Evolutionary conservation across 2,797 vertebrate species (phyloP), one percentile per base, ranked within the genome.

Genomic region (Poecilia gillii): DNA sequence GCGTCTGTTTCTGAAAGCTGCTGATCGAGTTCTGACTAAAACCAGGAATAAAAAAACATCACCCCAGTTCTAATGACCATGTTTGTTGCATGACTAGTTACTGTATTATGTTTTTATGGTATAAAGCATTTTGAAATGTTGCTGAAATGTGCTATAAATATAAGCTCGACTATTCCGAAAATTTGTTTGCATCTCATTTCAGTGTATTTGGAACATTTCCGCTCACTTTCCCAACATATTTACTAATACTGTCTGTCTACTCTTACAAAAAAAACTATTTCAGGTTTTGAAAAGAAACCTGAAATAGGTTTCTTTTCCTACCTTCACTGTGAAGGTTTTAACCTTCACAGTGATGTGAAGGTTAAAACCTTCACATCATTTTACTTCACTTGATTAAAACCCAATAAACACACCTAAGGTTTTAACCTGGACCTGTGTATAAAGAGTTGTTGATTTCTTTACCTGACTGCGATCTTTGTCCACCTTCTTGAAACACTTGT

Each of bases 401-500:
- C 7, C 33, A 64, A 36, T 39, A 20, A 36, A 64, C 16, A 33
- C 62, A 36, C 16, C 33, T 4, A 25, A 70, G 5, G 23, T 66
- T 66, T 64, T 57, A 70, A 25, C n/a, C 66, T 43, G 39, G 23
- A 14, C 0, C 66, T 70, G 1, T 25, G 23, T 9, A 57, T 13
- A 28, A 74, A 41, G 6, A n/a, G 16, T 13, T 7, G 55, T 53
- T n/a, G 47, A 6, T 13, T 2, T 81, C 78, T 94, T 96, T 96
- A 99, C 98, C 98, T 99, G 98, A 93, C 97, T 98, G 93, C 98
- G 95, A 94, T 99, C 98, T 94, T 99, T 99, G 91, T 99, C 98
- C 96, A 98, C 98, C 93, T 99, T 99, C 97, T 99, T 99, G 95
- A 99, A 99, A 95, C 98, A 99, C 92, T 99, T 99, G 96, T 99